These are phyloP conservation scores for Cardiocondyla obscurior DNA, from an alignment of 1,140 invertebrate genomes.

Conservation along the genomic window DNA sequence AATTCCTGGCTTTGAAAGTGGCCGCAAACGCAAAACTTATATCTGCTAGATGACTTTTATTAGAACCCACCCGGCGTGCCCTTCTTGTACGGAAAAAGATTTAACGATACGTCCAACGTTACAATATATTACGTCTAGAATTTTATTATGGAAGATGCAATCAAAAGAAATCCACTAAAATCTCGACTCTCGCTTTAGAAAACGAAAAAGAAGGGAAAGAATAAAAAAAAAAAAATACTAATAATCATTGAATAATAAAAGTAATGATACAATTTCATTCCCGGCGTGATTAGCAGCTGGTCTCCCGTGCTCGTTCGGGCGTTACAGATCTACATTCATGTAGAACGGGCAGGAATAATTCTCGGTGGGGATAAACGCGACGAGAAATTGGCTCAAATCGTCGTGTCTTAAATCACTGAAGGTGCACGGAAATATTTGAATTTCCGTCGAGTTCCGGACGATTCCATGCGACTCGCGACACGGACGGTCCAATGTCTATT, in stretches of 20 bases:
- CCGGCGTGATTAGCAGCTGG: no score
- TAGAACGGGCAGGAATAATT: neutral
- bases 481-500: constrained; percentile 58
- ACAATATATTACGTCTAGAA: neutral
- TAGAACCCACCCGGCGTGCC: constrained; percentile 6
- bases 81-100: neutral
- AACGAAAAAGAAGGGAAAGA: no score
- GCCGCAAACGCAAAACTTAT: constrained; percentile 39
- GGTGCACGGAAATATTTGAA: constrained; percentile 43
- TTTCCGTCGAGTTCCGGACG: constrained; percentile 64
- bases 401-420: neutral
- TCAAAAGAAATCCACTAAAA: neutral
- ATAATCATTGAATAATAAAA: no score
- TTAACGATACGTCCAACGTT: neutral
- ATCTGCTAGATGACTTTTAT: constrained; percentile 50
- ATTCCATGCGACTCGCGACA: constrained; percentile 59
- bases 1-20: constrained; percentile 63
- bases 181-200: no score
- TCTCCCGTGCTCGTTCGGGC: neutral
- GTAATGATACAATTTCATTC: no score
- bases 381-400: constrained; percentile 26
- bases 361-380: constrained; percentile 2
- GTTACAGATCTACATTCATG: neutral
- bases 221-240: no score
- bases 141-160: neutral